Percentiles rank a stretch among this genome's conserved stretches.
These are phyloP conservation scores for Atta cephalotes DNA, from an alignment of 1,140 invertebrate genomes.

Conservation along the genomic window DNA sequence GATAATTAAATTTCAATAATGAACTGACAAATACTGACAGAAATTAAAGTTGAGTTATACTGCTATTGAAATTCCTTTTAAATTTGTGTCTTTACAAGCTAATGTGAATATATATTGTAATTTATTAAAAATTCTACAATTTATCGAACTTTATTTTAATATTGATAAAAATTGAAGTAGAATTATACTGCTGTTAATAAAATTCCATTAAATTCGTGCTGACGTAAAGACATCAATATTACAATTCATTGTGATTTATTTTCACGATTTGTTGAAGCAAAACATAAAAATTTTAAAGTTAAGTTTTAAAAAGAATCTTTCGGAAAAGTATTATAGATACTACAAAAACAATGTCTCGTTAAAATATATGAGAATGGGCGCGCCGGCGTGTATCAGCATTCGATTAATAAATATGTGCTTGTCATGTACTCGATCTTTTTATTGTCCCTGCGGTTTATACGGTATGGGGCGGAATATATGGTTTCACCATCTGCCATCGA, in stretches of 20 bases:
- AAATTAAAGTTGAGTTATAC: no score
- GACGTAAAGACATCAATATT: not conserved
- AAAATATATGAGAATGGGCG: conserved; percentile 18
- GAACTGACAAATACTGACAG: not conserved
- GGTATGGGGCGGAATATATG: not conserved
- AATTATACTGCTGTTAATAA: not conserved
- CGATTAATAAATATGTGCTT: conserved; percentile 45
- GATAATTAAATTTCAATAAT: not conserved
- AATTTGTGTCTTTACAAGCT: no score
- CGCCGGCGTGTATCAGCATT: not conserved
- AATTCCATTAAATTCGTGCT: not conserved
- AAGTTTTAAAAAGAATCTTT: not conserved
- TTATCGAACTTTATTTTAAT: no score
- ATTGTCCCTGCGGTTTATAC: not conserved
- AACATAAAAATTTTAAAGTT: not conserved
- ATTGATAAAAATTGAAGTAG: not conserved
- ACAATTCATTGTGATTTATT: not conserved
- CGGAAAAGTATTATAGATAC: not conserved
- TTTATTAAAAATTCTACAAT: no score
- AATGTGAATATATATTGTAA: no score
- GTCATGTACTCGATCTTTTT: conserved; percentile 34
- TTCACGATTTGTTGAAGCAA: not conserved
- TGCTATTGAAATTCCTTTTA: no score
- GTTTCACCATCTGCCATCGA: conserved; percentile 36
- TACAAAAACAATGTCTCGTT: conserved; percentile 29